These are phyloP conservation scores for Parnassius mnemosyne DNA, from an alignment of 2,888 invertebrate genomes.

Conservation along the genomic window DNA sequence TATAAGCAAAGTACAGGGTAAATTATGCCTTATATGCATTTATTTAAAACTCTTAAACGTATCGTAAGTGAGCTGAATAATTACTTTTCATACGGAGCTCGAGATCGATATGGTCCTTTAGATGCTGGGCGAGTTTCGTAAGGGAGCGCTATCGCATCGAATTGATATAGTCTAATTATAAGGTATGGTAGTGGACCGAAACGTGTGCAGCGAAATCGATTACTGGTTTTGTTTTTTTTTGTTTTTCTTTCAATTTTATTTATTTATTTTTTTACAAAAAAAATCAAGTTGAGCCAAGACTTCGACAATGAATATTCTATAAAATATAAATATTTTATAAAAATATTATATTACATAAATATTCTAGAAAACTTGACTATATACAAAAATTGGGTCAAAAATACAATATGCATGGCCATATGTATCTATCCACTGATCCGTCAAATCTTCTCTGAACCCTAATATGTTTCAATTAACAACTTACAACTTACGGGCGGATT, in stretches of 20 bases:
- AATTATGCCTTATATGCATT: slow-evolving; percentile 26
- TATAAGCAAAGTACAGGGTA: slow-evolving; percentile 41
- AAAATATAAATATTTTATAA: neutral
- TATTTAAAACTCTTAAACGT: slow-evolving; percentile 25
- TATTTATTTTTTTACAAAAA: slow-evolving; percentile 1
- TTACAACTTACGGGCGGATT: slow-evolving; percentile 54
- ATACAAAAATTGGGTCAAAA: slow-evolving; percentile 10
- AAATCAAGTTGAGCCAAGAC: no score
- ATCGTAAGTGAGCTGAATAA: slow-evolving; percentile 21
- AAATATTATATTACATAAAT: neutral
- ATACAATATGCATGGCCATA: slow-evolving; percentile 36
- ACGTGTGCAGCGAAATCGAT: slow-evolving; percentile 46
- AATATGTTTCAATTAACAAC: slow-evolving; percentile 46
- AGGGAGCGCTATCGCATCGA: slow-evolving; percentile 73
- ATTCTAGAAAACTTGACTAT: neutral
- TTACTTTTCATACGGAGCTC: slow-evolving; percentile 31
- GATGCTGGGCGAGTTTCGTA: slow-evolving; percentile 71
- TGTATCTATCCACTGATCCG: slow-evolving; percentile 25
- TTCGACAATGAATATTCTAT: neutral
- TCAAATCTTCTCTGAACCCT: slow-evolving; percentile 37
- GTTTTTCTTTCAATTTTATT: slow-evolving; percentile 39
- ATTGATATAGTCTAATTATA: slow-evolving; percentile 78
- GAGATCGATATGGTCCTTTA: slow-evolving; percentile 63
- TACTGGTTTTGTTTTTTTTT: no score
- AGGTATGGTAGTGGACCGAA: slow-evolving; percentile 60